Conservation (phyloP, 2,888 invertebrate genomes). For the Cheilosia impressa region DNA sequence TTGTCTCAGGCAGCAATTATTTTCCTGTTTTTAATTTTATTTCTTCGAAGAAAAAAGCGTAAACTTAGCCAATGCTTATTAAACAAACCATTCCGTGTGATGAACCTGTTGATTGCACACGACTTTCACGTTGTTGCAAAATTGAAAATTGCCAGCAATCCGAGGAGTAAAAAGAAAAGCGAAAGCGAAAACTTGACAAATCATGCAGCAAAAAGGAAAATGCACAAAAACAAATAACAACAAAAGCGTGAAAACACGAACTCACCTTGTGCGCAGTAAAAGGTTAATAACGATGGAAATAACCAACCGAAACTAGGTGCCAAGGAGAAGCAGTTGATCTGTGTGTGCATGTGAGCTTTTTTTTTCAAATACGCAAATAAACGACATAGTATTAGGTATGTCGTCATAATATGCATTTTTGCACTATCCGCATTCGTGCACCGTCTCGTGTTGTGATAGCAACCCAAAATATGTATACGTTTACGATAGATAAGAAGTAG, state of each 20-base stretch:
- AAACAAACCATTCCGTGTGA: conserved; percentile 24
- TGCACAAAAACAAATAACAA: conserved; percentile 60
- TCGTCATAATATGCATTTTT: conserved; percentile 19
- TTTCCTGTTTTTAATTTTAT: neutral
- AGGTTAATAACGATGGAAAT: conserved; percentile 65
- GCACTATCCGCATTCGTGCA: neutral
- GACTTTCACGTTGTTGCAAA: conserved; percentile 52
- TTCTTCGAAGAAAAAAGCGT: neutral
- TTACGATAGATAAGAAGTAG: conserved; percentile 16
- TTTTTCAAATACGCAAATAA: conserved; percentile 7
- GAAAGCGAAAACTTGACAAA: conserved; percentile 54
- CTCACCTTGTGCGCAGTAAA: conserved; percentile 70
- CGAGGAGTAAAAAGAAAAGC: conserved; percentile 34
- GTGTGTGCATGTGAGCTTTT: neutral
- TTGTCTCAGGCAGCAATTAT: neutral
- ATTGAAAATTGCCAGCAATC: conserved; percentile 46
- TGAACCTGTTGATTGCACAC: conserved; percentile 65
- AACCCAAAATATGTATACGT: conserved; percentile 54
- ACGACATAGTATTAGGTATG: neutral
- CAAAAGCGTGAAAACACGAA: conserved; percentile 63
- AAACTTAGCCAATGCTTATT: neutral
- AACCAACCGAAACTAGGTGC: conserved; percentile 49
- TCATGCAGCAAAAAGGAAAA: conserved; percentile 37
- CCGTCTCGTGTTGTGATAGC: conserved; percentile 4
- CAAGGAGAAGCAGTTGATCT: conserved; percentile 46